These are phyloP conservation scores for Eutrigla gurnardus DNA, from an alignment of 2,797 vertebrate genomes.

Conservation along the genomic window DNA sequence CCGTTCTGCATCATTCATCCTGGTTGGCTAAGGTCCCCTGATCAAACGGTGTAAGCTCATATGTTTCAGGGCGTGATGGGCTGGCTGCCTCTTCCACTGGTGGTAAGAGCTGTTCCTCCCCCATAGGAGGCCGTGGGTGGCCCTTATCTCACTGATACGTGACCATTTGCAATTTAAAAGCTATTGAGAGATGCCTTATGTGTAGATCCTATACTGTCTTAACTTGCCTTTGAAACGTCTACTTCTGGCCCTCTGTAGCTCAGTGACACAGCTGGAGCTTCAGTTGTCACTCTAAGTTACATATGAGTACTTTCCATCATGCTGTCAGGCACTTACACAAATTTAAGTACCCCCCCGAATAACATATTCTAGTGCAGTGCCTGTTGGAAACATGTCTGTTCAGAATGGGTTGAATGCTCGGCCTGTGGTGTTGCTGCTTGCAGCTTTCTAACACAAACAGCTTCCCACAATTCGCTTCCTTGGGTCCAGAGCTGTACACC, in stretches of 20 bases:
- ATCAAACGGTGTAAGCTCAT: slow-evolving; percentile 69
- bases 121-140: slow-evolving; percentile 71
- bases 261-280: background rate
- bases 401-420: background rate
- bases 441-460: background rate
- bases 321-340: slow-evolving; percentile 2
- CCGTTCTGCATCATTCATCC: slow-evolving; percentile 58
- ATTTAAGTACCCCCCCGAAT: slow-evolving; percentile 8
- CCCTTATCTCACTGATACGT: slow-evolving; percentile 67
- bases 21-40: slow-evolving; percentile 58
- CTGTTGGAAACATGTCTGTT: background rate
- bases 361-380: background rate
- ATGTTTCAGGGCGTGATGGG: slow-evolving; percentile 59
- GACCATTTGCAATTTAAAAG: slow-evolving; percentile 57
- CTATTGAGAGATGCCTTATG: slow-evolving; percentile 48
- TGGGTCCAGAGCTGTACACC: background rate
- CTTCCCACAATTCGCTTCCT: background rate
- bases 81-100: slow-evolving; percentile 59
- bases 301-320: slow-evolving; percentile 1
- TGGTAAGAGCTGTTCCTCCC: slow-evolving; percentile 67
- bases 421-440: background rate
- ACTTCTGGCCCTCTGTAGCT: background rate
- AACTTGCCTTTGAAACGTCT: background rate
- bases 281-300: background rate
- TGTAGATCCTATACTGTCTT: slow-evolving; percentile 9